These are phyloP conservation scores for Malurus melanocephalus DNA, from an alignment of 2,113 vertebrate genomes.

Conservation along the genomic window DNA sequence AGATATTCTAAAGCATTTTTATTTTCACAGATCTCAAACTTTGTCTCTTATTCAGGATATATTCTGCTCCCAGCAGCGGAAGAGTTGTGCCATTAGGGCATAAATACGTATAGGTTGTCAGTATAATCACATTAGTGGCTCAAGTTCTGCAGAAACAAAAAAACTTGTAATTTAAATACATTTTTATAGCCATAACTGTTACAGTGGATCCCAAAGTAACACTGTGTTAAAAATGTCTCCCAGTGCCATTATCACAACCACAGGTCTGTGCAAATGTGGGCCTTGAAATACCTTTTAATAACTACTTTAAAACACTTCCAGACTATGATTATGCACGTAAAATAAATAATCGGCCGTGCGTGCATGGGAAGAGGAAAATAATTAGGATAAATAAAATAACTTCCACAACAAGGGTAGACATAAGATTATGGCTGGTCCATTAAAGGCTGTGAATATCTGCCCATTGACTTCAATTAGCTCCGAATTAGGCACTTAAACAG, in stretches of 20 bases:
- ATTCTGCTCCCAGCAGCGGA: not conserved
- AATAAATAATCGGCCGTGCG: not conserved
- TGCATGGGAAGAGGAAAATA: not conserved
- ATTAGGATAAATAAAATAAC: conserved; percentile 43
- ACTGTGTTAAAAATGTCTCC: not conserved
- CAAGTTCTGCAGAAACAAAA: not conserved
- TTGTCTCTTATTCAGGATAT: not conserved
- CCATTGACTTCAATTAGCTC: conserved; percentile 64
- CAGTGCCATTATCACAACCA: not conserved
- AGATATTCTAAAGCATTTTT: not conserved
- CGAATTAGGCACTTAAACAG: conserved; percentile 59
- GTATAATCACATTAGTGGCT: not conserved
- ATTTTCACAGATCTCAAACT: not conserved
- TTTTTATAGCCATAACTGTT: not conserved
- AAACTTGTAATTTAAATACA: not conserved
- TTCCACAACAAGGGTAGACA: not conserved
- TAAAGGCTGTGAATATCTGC: conserved; percentile 51
- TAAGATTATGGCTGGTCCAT: conserved; percentile 44
- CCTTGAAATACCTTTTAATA: conserved; percentile 18
- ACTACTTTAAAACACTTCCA: not conserved
- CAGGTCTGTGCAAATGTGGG: not conserved
- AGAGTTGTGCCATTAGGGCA: not conserved
- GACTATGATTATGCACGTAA: not conserved
- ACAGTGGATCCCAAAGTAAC: not conserved
- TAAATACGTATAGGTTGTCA: not conserved